These are phyloP conservation scores for Leptinotarsa tumamoca DNA, from an alignment of 2,888 invertebrate genomes.

Conservation along the genomic window DNA sequence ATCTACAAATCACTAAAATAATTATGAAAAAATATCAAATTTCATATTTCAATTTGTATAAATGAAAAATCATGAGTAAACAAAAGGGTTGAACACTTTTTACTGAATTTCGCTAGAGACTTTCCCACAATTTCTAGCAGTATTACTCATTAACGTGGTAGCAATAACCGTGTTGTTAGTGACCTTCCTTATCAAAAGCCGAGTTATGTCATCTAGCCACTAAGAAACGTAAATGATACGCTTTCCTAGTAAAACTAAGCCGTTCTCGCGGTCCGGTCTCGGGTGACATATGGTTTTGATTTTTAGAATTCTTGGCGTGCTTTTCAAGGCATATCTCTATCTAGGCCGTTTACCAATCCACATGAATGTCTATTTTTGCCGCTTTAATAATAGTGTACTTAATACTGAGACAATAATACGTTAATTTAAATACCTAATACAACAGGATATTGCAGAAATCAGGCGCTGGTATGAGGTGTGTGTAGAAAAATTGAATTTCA, in stretches of 20 bases:
- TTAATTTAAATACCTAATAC: slow-evolving; percentile 40
- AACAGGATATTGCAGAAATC: slow-evolving; percentile 44
- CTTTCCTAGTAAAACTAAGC: slow-evolving; percentile 48
- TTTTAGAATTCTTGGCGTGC: slow-evolving; percentile 50
- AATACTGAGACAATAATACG: slow-evolving; percentile 40
- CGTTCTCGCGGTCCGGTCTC: slow-evolving; percentile 37
- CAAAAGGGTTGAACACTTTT: not conserved
- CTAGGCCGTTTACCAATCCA: slow-evolving; percentile 47
- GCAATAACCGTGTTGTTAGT: slow-evolving; percentile 22
- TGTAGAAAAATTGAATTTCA: slow-evolving; percentile 24
- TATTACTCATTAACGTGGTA: slow-evolving; percentile 30
- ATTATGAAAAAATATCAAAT: no score
- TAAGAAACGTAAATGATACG: slow-evolving; percentile 47
- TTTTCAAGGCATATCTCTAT: slow-evolving; percentile 49
- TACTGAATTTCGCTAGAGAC: not conserved
- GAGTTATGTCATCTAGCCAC: slow-evolving; percentile 51
- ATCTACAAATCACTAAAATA: no score
- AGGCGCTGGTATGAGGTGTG: slow-evolving; percentile 26
- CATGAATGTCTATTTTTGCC: slow-evolving; percentile 43
- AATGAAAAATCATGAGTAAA: not conserved
- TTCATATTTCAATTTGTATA: no score
- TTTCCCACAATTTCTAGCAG: slow-evolving; percentile 33
- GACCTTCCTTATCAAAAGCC: slow-evolving; percentile 51
- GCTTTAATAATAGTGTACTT: slow-evolving; percentile 29
- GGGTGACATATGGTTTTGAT: slow-evolving; percentile 46